A percentile compares a stretch with the other conserved stretches of the same genome.
phyloP scores from a whole-genome alignment of 2,797 vertebrate genomes.

The Silurus aristotelis region DNA sequence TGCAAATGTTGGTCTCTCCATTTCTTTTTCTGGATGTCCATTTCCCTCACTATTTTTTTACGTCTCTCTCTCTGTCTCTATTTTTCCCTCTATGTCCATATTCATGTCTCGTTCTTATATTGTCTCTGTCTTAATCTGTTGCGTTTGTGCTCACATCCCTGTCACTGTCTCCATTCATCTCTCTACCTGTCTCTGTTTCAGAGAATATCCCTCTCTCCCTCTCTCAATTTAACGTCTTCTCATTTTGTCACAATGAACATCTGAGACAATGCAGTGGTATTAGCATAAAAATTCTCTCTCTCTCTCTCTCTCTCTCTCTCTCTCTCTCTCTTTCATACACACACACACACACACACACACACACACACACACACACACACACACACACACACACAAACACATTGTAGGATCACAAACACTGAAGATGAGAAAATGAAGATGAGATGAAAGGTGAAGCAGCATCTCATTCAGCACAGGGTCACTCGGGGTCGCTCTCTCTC shows the following conservation, averaged over 20 bases:
- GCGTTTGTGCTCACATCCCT: neutral
- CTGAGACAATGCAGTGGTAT: conserved; percentile 11
- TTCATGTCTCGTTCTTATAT: neutral
- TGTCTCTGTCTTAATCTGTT: neutral
- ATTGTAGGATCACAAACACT: neutral
- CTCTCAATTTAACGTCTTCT: neutral
- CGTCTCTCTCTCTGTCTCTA: neutral
- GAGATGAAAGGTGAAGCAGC: neutral
- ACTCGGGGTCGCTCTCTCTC: conserved; percentile 4
- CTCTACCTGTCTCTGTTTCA: neutral
- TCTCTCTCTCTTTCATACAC: neutral
- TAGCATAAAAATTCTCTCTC: conserved; percentile 8
- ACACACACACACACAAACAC: neutral
- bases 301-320: neutral
- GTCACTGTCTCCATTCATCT: neutral
- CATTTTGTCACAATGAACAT: neutral
- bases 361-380: neutral
- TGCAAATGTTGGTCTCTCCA: neutral
- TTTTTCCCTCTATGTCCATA: neutral
- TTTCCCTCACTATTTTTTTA: neutral
- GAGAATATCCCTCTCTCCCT: neutral
- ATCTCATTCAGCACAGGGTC: conserved; percentile 4
- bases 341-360: conserved; percentile 4
- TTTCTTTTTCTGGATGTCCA: neutral
- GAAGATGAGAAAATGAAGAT: neutral